Percentiles rank a stretch among this genome's conserved stretches.
These are phyloP conservation scores for Oncorhynchus tshawytscha DNA, from an alignment of 2,113 vertebrate species.

Conservation along the genomic window DNA sequence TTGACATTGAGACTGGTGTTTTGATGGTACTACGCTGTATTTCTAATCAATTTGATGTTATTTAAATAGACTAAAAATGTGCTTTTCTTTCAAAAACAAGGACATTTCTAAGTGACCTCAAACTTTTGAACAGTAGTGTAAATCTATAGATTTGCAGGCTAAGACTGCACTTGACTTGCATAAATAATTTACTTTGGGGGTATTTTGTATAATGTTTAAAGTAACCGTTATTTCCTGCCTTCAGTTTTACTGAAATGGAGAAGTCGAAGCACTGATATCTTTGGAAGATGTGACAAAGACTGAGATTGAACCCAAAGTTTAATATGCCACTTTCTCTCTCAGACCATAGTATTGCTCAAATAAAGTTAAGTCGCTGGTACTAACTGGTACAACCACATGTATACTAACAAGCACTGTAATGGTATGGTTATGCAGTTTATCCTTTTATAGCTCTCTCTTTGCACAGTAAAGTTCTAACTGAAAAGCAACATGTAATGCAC, in stretches of 20 bases:
- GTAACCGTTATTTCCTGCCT: slow-evolving; percentile 46
- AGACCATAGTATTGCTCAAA: neutral
- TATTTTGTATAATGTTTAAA: slow-evolving; percentile 13
- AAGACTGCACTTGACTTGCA: slow-evolving; percentile 21
- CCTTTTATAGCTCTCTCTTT: neutral
- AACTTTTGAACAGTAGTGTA: no score
- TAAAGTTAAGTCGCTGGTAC: slow-evolving; percentile 13
- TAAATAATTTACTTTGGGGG: slow-evolving; percentile 10
- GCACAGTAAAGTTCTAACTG: neutral
- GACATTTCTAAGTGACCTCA: no score
- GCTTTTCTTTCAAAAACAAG: no score
- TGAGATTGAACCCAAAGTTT: neutral
- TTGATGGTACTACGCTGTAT: no score
- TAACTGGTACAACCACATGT: neutral
- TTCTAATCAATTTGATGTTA: no score
- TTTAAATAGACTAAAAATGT: no score
- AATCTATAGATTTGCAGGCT: slow-evolving; percentile 18
- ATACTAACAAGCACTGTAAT: neutral
- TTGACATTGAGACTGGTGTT: no score
- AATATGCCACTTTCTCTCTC: neutral
- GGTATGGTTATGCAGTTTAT: neutral
- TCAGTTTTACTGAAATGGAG: neutral
- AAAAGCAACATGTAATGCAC: neutral
- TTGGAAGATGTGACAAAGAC: slow-evolving; percentile 12
- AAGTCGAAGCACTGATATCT: slow-evolving; percentile 11